Percentiles rank a stretch among this genome's conserved stretches.
Evolutionary conservation across 2,113 vertebrate genomes (phyloP).

Genomic region (Rhinogobius similis): DNA sequence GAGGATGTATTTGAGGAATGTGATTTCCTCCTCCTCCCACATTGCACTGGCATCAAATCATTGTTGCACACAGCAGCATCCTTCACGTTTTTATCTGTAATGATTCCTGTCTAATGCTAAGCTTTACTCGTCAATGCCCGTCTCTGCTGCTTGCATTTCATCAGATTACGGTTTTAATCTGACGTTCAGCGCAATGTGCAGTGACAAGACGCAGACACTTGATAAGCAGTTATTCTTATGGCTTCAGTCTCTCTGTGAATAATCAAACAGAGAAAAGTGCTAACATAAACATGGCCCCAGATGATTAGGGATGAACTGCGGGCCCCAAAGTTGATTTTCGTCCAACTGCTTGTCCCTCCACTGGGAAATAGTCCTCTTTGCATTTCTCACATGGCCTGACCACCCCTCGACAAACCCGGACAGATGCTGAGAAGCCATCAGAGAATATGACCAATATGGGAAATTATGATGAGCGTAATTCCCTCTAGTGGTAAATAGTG

Average conservation of each 20-base stretch:
- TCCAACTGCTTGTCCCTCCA: constrained; percentile 55
- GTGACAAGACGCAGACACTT: constrained; percentile 12
- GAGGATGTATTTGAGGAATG: constrained; percentile 1
- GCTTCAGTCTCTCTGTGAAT: constrained; percentile 46
- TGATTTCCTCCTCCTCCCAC: constrained; percentile 28
- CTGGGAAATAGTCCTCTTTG: constrained; percentile 67
- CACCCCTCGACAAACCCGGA: constrained; percentile 56
- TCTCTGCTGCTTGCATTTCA: constrained; percentile 11
- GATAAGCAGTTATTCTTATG: constrained; percentile 49
- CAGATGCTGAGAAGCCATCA: constrained; percentile 65
- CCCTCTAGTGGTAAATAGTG: constrained; percentile 14
- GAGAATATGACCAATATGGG: constrained; percentile 44
- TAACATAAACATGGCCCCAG: constrained; percentile 71
- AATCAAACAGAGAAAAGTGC: constrained; percentile 52
- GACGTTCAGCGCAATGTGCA: constrained; percentile 12
- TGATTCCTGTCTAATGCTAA: constrained; percentile 9
- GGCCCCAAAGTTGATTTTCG: constrained; percentile 53
- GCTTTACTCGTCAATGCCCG: constrained; percentile 12
- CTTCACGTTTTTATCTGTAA: constrained; percentile 26
- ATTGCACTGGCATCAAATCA: constrained; percentile 29
- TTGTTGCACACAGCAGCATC: constrained; percentile 23
- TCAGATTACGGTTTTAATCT: constrained; percentile 10
- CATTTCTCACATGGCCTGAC: constrained; percentile 69
- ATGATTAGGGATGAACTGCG: constrained; percentile 61
- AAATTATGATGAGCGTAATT: constrained; percentile 32